A percentile compares a stretch with the other conserved stretches of the same genome.
Evolutionary conservation across 2,888 invertebrate species (phyloP).

Genomic region (Ophion ventricosus): DNA sequence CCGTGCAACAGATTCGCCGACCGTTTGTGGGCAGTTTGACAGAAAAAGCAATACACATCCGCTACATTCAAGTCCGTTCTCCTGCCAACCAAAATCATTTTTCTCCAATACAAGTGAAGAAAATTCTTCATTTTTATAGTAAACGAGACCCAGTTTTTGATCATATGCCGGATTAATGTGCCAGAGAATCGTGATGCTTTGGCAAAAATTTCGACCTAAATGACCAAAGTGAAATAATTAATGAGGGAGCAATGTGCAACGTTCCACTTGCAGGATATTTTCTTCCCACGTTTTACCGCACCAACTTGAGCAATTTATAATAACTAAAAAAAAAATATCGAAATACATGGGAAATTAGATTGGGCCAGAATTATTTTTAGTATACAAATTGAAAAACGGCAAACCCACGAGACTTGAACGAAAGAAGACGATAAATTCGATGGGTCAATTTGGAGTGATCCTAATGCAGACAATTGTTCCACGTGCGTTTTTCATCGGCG

Average conservation of each 20-base stretch:
- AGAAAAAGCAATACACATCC: constrained; percentile 32
- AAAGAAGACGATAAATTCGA: not conserved
- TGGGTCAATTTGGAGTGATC: not conserved
- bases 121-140: constrained; percentile 47
- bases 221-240: not conserved
- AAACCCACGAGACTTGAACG: not conserved
- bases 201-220: not conserved
- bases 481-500: not conserved
- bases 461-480: not conserved
- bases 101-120: constrained; percentile 31
- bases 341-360: not conserved
- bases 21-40: constrained; percentile 56
- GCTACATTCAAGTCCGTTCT: constrained; percentile 25
- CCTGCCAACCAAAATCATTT: constrained; percentile 46
- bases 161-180: constrained; percentile 1
- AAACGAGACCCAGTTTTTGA: constrained; percentile 26
- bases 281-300: not conserved
- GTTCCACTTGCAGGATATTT: not conserved
- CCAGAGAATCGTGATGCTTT: constrained; percentile 11
- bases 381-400: not conserved
- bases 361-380: too few species aligned
- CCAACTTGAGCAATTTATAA: not conserved
- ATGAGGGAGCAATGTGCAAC: not conserved
- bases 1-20: constrained; percentile 32
- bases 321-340: not conserved